phyloP scores from a whole-genome alignment of 2,113 vertebrate genomes.

The Dendrocopos noguchii region DNA sequence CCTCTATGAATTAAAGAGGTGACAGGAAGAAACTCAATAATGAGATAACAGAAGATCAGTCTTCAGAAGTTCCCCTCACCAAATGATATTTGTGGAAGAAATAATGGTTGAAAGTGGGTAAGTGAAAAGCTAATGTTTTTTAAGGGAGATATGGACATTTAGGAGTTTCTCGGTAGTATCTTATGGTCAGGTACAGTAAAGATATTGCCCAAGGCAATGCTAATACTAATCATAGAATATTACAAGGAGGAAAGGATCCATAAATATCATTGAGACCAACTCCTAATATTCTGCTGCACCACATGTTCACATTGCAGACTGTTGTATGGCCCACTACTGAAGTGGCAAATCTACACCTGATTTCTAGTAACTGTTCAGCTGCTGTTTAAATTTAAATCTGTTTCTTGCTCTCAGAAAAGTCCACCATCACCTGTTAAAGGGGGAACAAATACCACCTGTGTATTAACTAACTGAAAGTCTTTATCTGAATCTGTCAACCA shows the following conservation, averaged over 20 bases:
- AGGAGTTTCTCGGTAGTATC: not conserved
- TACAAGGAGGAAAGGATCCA: not conserved
- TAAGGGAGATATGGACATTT: not conserved
- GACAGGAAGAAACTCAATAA: not conserved
- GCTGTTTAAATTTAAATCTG: not conserved
- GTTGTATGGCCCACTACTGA: not conserved
- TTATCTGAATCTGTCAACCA: conserved; percentile 72
- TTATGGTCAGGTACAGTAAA: not conserved
- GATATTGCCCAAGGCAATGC: not conserved
- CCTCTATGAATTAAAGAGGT: not conserved
- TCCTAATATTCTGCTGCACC: not conserved
- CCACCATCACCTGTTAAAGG: not conserved
- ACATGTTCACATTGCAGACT: not conserved
- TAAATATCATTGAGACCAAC: not conserved
- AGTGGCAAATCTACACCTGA: not conserved
- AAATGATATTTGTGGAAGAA: not conserved
- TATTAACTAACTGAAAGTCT: not conserved
- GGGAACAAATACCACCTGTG: not conserved
- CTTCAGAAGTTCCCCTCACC: not conserved
- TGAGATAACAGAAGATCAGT: not conserved
- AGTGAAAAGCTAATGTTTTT: not conserved
- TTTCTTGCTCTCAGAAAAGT: not conserved
- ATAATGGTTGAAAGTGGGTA: not conserved
- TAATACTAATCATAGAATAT: not conserved
- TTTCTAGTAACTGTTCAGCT: not conserved